These are phyloP conservation scores for Urophycis tenuis DNA, from an alignment of 2,797 vertebrate species.

Conservation along the genomic window DNA sequence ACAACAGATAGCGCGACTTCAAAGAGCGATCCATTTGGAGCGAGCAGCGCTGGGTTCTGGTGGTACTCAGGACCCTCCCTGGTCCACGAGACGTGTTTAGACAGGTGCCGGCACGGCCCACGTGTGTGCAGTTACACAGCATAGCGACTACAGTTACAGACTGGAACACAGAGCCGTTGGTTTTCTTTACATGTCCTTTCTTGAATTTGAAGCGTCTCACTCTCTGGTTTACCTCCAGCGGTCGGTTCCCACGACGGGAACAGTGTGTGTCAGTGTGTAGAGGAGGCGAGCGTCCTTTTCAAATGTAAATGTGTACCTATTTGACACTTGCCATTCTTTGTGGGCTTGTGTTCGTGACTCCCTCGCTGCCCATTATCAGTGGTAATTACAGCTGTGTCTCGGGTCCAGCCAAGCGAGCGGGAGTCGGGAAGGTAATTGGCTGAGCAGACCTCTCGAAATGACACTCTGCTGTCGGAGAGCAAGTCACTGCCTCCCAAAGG, in stretches of 20 bases:
- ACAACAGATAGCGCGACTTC: no score
- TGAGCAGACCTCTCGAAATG: constrained; percentile 47
- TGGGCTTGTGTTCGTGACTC: constrained; percentile 55
- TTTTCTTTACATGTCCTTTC: not conserved
- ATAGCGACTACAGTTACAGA: not conserved
- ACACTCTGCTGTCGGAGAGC: constrained; percentile 38
- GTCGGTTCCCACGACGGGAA: no score
- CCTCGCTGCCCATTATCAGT: constrained; percentile 51
- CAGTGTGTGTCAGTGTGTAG: constrained; percentile 10
- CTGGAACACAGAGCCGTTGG: not conserved
- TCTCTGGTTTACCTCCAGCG: not conserved
- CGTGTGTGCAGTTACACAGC: not conserved
- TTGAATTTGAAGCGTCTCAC: not conserved
- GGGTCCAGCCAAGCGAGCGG: constrained; percentile 42
- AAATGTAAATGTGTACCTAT: constrained; percentile 59
- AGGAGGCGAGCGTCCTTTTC: constrained; percentile 37
- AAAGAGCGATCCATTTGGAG: no score
- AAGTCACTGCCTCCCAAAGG: constrained; percentile 40
- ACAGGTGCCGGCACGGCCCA: not conserved
- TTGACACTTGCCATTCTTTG: constrained; percentile 54
- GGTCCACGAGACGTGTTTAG: not conserved
- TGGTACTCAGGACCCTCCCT: not conserved
- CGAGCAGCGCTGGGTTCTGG: not conserved
- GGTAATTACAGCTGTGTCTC: constrained; percentile 58
- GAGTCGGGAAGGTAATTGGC: constrained; percentile 37